Percentiles rank a stretch among this genome's conserved stretches.
Evolutionary conservation across 2,797 vertebrate genomes (phyloP).

Genomic region (Rhinichthys osculus): DNA sequence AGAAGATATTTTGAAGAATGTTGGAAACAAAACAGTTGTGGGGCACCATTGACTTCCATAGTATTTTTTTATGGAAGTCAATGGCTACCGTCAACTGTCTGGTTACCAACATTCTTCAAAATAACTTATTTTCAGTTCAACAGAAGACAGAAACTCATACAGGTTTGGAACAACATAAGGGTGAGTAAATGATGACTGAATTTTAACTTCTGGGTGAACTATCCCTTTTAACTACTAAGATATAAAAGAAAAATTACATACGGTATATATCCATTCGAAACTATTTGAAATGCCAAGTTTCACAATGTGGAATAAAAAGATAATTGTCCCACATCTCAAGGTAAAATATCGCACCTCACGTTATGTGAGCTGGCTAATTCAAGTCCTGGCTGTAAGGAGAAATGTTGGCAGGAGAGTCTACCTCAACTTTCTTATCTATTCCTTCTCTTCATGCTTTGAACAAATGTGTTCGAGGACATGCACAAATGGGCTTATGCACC

Average conservation of each 20-base stretch:
- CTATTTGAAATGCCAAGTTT: conserved; percentile 14
- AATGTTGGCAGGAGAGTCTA: conserved; percentile 17
- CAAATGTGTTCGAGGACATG: neutral
- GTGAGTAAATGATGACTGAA: no score
- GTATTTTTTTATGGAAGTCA: no score
- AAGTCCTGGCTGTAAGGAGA: neutral
- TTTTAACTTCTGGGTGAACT: no score
- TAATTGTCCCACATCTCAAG: conserved; percentile 10
- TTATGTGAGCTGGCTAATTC: conserved; percentile 23
- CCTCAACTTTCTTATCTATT: neutral
- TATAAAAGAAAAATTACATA: neutral
- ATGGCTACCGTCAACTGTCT: no score
- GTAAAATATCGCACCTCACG: neutral
- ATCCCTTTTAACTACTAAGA: neutral
- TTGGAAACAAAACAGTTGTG: no score
- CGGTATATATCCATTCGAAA: neutral
- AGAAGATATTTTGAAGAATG: no score
- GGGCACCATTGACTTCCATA: no score
- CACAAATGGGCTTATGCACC: neutral
- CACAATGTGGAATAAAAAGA: conserved; percentile 20
- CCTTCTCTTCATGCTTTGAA: neutral
- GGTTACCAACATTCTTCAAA: no score
- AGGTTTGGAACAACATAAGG: no score
- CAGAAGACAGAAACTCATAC: no score
- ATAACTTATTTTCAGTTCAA: no score